Conservation (phyloP, 2,888 invertebrate genomes). For the Andrena bucephala region DNA sequence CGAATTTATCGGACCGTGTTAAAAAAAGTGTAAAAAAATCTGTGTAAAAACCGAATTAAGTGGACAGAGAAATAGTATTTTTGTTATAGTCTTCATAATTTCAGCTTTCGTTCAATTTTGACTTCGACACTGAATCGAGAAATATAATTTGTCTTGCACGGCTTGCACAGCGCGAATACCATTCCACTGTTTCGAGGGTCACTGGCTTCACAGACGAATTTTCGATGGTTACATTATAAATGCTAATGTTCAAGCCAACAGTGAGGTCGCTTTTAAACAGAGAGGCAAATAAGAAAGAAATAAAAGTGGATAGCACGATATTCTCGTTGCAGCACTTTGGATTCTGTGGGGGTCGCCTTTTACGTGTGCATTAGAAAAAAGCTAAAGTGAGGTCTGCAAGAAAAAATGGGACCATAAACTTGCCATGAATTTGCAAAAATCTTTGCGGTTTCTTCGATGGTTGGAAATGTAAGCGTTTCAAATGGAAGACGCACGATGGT, state of each 20-base stretch:
- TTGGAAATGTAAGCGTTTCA: background rate
- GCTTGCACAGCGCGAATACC: no score
- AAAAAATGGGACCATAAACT: background rate
- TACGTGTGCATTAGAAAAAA: background rate
- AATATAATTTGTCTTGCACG: no score
- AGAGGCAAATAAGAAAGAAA: background rate
- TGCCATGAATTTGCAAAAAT: background rate
- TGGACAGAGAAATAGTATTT: no score
- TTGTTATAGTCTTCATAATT: no score
- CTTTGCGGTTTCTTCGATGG: no score
- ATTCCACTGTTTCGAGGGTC: no score
- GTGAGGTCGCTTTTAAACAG: background rate
- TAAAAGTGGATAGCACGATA: background rate
- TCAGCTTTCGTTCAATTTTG: no score
- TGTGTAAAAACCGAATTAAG: no score
- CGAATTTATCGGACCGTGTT: no score
- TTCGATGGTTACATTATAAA: background rate
- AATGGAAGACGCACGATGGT: background rate
- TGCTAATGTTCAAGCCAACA: background rate
- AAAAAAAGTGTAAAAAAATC: no score
- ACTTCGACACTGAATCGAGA: no score
- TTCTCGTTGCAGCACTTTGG: background rate
- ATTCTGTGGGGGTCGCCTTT: background rate
- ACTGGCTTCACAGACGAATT: background rate
- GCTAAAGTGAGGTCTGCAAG: background rate